Base-by-base conservation (phyloP, 1,140 invertebrate genomes). In the Zaprionus capensis region DNA sequence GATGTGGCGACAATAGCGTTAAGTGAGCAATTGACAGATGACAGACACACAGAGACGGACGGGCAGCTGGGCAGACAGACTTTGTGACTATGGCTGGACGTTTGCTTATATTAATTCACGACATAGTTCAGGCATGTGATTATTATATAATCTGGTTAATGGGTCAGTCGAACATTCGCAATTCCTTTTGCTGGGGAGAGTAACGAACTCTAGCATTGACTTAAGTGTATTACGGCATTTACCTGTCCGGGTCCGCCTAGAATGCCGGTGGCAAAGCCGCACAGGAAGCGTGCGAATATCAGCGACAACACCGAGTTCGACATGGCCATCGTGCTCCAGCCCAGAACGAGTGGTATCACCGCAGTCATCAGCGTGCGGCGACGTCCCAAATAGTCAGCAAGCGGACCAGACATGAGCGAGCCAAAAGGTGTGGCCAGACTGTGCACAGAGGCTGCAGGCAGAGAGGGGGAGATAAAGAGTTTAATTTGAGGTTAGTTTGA, bases 251-350 rank as follows among this genome's bases (percentile, higher is more conserved):
- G 94, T 55, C 96, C 96, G 5, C 95, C 95, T 65, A 95, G 93
- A 55, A 96, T 93, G 41, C 96, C 96, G 4, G 96, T 95, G 1
- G 95, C 94, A 65, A 96, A 94, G 57, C 96, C 96, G 61, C 95
- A 95, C 2, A 96, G 86, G 15, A 96, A 91, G 71, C 96, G 94
- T 3, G 96, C 96, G 15, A 95, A 82, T 12, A 96, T 82, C 36
- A 96, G 84, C n/a, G 94, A 69, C 0, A 92, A 83, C 68, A 96
- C 93, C 59, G 94, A 94, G 4, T 92, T 88, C 0, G 95, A 93
- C 15, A 95, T 93, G 11, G 94, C 95, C 68, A 96, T 94, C 5
- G 95, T 86, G 20, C 94, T 91, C 95, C 95, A 96, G 6, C 95
- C 96, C 0, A 94, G 11, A 4, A 94, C 93, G 7, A 96, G 91